Percentiles rank a stretch among this genome's conserved stretches.
Evolutionary conservation across 2,797 vertebrate species (phyloP).

Genomic region (Distichodus sexfasciatus): DNA sequence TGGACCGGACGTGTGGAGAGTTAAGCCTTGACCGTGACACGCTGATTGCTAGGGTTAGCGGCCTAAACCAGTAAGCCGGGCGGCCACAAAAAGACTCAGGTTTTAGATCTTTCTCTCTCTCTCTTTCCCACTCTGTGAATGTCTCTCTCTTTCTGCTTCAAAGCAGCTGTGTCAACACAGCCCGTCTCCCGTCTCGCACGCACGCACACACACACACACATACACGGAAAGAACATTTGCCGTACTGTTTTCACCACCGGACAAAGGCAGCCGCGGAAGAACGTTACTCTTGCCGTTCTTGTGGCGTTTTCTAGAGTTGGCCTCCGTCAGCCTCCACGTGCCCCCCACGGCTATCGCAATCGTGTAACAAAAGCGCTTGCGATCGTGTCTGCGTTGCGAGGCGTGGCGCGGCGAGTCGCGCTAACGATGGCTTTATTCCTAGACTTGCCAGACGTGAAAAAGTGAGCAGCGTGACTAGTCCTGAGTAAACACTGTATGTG

Average conservation of each 20-base stretch:
- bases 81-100: not conserved
- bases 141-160: slow-evolving; percentile 13
- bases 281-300: too few species aligned
- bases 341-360: not conserved
- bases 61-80: not conserved
- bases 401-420: too few species aligned
- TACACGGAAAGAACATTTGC: slow-evolving; percentile 61
- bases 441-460: too few species aligned
- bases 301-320: too few species aligned
- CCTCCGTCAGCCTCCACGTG: not conserved
- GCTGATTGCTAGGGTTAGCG: not conserved
- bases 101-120: not conserved
- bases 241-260: slow-evolving; percentile 30
- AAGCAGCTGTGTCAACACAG: slow-evolving; percentile 75
- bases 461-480: too few species aligned
- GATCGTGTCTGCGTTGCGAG: slow-evolving; percentile 27
- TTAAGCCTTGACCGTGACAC: not conserved
- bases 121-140: not conserved
- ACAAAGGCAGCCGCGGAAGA: not conserved
- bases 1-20: too few species aligned
- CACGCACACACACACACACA: slow-evolving; percentile 32
- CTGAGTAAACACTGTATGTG: too few species aligned
- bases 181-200: slow-evolving; percentile 36
- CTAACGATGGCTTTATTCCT: too few species aligned
- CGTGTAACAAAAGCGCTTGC: not conserved